These are phyloP conservation scores for Garrulus glandarius DNA, from an alignment of 2,797 vertebrate genomes.

Conservation along the genomic window DNA sequence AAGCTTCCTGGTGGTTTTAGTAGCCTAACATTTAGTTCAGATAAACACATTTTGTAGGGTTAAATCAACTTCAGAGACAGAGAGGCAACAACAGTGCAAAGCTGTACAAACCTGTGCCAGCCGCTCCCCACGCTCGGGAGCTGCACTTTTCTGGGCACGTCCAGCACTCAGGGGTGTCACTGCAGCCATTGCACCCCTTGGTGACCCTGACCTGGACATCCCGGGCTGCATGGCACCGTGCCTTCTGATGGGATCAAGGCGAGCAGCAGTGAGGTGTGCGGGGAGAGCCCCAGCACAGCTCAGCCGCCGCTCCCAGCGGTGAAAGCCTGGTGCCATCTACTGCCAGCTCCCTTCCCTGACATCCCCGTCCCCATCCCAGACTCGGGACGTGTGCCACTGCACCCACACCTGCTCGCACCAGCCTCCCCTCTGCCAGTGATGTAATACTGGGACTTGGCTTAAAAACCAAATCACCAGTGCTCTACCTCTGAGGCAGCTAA, in stretches of 20 bases:
- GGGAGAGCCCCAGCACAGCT: not conserved
- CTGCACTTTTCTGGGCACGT: not conserved
- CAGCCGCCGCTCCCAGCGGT: not conserved
- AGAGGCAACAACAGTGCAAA: rapidly evolving
- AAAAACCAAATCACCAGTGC: not conserved
- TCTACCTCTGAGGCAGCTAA: too few species aligned
- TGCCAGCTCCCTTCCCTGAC: not conserved
- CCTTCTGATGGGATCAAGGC: not conserved
- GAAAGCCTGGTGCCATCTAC: constrained; percentile 55
- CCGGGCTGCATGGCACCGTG: not conserved
- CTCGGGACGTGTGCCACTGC: not conserved
- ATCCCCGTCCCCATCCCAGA: not conserved
- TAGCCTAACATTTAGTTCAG: too few species aligned
- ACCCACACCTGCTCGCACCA: too few species aligned
- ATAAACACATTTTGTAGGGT: not conserved
- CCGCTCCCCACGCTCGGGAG: rapidly evolving
- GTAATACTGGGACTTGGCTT: not conserved
- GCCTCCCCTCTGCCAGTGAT: not conserved
- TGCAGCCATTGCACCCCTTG: not conserved
- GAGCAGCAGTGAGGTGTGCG: not conserved
- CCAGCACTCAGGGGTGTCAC: not conserved
- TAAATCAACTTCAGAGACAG: not conserved
- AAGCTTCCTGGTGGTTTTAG: not conserved
- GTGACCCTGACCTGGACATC: not conserved
- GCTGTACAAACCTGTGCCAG: not conserved